Percentiles rank a stretch among this genome's conserved stretches.
Conservation (phyloP, 2,888 invertebrate species). For the Tipula vernalis region DNA sequence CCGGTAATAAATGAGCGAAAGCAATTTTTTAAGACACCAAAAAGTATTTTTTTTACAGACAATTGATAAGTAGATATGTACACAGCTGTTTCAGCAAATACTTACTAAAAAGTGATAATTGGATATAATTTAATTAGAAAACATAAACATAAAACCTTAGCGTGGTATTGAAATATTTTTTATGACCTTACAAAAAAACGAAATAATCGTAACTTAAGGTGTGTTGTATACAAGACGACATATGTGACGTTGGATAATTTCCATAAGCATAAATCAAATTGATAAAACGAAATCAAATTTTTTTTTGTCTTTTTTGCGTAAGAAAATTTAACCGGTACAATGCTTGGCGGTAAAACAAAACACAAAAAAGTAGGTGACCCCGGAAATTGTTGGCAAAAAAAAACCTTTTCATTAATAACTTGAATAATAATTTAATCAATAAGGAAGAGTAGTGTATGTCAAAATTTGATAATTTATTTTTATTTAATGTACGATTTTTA, state of each 20-base stretch:
- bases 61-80: neutral
- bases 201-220: neutral
- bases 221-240: too few relatives aligned
- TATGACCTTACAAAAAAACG: neutral
- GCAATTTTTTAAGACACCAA: neutral
- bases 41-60: neutral
- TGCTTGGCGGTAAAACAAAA: neutral
- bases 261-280: neutral
- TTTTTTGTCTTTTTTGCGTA: neutral
- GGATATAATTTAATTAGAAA: neutral
- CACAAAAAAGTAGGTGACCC: neutral
- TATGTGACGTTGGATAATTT: neutral
- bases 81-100: neutral
- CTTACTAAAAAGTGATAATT: neutral
- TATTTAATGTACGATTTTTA: neutral
- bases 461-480: neutral
- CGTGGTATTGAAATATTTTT: neutral
- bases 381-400: neutral
- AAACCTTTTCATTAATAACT: neutral
- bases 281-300: neutral
- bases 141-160: neutral
- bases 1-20: neutral
- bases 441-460: neutral
- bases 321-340: neutral
- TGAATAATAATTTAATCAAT: neutral